Conservation (phyloP, 2,888 invertebrate genomes). For the Capitulum mitella region DNA sequence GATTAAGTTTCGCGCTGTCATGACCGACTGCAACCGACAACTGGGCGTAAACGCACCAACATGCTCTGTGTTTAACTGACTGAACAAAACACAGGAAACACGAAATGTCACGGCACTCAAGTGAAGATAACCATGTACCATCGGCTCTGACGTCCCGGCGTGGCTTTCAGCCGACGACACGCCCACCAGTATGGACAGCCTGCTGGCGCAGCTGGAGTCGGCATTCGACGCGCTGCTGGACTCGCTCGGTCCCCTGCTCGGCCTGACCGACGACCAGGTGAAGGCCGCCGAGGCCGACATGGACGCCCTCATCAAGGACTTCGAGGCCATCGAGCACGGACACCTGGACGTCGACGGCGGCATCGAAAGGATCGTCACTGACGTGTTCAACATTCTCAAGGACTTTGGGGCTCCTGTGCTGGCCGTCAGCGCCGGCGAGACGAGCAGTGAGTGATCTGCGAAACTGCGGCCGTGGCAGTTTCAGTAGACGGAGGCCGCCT, state of each 20-base stretch:
- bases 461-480: too few species aligned
- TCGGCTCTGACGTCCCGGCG: too few species aligned
- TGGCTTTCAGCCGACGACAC: background rate
- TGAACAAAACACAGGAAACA: too few species aligned
- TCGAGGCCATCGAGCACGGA: background rate
- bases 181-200: background rate
- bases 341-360: background rate
- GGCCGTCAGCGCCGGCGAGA: too few species aligned
- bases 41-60: too few species aligned
- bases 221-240: background rate
- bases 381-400: background rate
- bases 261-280: background rate
- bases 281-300: conserved; percentile 11
- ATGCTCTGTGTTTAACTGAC: too few species aligned
- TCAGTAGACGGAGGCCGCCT: too few species aligned
- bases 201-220: background rate
- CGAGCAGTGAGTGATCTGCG: too few species aligned
- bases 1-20: too few species aligned
- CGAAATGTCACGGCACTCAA: too few species aligned
- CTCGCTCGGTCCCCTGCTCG: background rate
- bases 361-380: background rate
- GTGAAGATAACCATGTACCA: too few species aligned
- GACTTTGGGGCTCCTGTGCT: background rate
- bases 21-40: too few species aligned
- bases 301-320: background rate